Percentiles rank a stretch among this genome's conserved stretches.
phyloP scores from a whole-genome alignment of 2,888 invertebrate genomes.

The Eupithecia exiguata region DNA sequence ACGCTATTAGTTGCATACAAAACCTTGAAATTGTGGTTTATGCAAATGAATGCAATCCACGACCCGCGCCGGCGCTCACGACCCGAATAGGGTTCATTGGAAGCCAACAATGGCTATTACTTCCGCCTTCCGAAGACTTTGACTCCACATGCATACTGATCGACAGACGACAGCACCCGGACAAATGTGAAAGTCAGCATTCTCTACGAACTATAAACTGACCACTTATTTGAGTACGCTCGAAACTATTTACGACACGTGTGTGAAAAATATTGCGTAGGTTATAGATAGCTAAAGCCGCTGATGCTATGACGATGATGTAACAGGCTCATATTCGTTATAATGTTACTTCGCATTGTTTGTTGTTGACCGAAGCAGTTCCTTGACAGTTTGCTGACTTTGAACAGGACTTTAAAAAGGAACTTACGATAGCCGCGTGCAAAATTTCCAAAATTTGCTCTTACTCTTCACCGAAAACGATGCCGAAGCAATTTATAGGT shows the following conservation, averaged over 20 bases:
- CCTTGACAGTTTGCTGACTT: background rate
- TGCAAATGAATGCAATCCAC: conserved; percentile 33
- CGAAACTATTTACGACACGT: conserved; percentile 15
- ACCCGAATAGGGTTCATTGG: conserved; percentile 74
- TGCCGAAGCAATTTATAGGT: background rate
- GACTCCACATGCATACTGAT: conserved; percentile 63
- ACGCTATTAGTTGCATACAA: conserved; percentile 7
- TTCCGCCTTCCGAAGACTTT: conserved; percentile 66
- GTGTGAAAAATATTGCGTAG: background rate
- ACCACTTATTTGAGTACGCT: conserved; percentile 22
- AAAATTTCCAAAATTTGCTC: background rate
- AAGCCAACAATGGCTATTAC: conserved; percentile 68
- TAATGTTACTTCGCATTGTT: background rate
- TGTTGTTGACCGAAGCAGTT: background rate
- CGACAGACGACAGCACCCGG: conserved; percentile 41
- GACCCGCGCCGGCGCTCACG: conserved; percentile 47
- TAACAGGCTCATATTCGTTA: background rate
- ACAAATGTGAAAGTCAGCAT: conserved; percentile 48
- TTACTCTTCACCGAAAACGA: background rate
- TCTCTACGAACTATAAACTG: conserved; percentile 27
- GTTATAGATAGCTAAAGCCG: background rate
- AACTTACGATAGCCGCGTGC: background rate
- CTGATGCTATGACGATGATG: background rate
- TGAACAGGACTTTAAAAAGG: background rate
- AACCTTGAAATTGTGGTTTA: conserved; percentile 38